Percentiles rank a stretch among this genome's conserved stretches.
These are phyloP conservation scores for Lagria hirta DNA, from an alignment of 2,888 invertebrate genomes.

Conservation along the genomic window DNA sequence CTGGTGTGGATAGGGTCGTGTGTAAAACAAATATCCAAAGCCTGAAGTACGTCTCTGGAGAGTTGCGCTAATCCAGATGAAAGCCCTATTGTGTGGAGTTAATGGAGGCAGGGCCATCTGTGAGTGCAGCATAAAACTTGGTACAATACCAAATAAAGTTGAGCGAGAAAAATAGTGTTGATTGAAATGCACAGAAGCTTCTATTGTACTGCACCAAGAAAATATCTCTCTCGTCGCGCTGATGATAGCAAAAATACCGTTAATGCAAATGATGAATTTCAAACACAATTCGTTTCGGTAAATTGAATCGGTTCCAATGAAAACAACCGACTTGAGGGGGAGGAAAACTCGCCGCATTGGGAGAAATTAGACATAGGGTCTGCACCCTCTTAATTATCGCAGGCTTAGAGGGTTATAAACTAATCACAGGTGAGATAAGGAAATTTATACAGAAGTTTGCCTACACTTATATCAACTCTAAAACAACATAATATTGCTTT, in stretches of 20 bases:
- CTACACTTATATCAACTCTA: too few relatives aligned
- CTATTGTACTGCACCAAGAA: slow-evolving; percentile 22
- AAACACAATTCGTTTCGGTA: slow-evolving; percentile 29
- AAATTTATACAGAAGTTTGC: slow-evolving; percentile 4
- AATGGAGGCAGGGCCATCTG: slow-evolving; percentile 44
- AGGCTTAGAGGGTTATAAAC: slow-evolving; percentile 9
- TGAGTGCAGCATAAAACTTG: slow-evolving; percentile 43
- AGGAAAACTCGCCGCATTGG: slow-evolving; percentile 19
- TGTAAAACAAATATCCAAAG: slow-evolving; percentile 34
- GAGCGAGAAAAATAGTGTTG: slow-evolving; percentile 49
- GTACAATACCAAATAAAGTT: slow-evolving; percentile 35
- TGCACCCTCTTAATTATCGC: slow-evolving; percentile 22
- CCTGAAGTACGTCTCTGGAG: slow-evolving; percentile 38
- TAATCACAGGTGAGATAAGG: slow-evolving; percentile 5
- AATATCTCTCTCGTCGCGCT: slow-evolving; percentile 20
- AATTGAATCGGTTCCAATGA: slow-evolving; percentile 29
- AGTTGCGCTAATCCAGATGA: slow-evolving; percentile 46
- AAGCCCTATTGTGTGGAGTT: slow-evolving; percentile 44
- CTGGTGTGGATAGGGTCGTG: too few relatives aligned
- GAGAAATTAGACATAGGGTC: slow-evolving; percentile 23
- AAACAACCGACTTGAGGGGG: slow-evolving; percentile 20
- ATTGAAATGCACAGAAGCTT: slow-evolving; percentile 47
- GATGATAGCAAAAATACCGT: slow-evolving; percentile 25
- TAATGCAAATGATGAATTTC: slow-evolving; percentile 28
- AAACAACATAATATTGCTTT: too few relatives aligned